phyloP scores from a whole-genome alignment of 2,797 vertebrate genomes.

The Cossypha niveicapilla region DNA sequence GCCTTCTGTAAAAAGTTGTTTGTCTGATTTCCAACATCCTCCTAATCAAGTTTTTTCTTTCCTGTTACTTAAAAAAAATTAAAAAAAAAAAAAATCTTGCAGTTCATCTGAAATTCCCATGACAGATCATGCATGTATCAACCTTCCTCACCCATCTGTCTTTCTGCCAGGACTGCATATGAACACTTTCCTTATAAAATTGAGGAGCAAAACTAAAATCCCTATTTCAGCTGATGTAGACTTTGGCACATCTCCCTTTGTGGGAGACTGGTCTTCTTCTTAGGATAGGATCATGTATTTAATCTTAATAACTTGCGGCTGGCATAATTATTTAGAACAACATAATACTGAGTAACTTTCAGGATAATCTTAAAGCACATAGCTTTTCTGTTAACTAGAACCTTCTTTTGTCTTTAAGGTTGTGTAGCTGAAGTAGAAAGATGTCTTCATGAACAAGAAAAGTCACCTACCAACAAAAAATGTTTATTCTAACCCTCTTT shows the following conservation, averaged over 20 bases:
- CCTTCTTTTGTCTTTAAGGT: background rate
- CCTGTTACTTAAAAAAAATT: background rate
- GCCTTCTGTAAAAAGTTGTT: background rate
- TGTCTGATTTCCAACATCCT: constrained; percentile 30
- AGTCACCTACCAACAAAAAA: background rate
- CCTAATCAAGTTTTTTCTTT: constrained; percentile 21
- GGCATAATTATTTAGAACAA: constrained; percentile 1
- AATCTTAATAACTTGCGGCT: constrained; percentile 12
- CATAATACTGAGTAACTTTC: background rate
- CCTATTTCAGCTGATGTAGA: background rate
- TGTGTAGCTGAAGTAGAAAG: background rate
- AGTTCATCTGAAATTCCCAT: background rate
- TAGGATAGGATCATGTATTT: background rate
- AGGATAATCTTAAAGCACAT: background rate
- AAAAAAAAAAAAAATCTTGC: background rate
- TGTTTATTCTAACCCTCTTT: background rate
- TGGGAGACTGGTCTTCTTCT: background rate
- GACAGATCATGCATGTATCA: background rate
- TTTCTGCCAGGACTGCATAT: background rate
- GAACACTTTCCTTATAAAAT: background rate
- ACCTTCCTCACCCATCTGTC: background rate
- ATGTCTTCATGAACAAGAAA: background rate
- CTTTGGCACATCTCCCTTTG: constrained; percentile 8
- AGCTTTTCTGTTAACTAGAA: background rate
- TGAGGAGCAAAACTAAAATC: background rate